Evolutionary conservation across 2,797 vertebrate genomes (phyloP).

Genomic region (Galago senegalensis): DNA sequence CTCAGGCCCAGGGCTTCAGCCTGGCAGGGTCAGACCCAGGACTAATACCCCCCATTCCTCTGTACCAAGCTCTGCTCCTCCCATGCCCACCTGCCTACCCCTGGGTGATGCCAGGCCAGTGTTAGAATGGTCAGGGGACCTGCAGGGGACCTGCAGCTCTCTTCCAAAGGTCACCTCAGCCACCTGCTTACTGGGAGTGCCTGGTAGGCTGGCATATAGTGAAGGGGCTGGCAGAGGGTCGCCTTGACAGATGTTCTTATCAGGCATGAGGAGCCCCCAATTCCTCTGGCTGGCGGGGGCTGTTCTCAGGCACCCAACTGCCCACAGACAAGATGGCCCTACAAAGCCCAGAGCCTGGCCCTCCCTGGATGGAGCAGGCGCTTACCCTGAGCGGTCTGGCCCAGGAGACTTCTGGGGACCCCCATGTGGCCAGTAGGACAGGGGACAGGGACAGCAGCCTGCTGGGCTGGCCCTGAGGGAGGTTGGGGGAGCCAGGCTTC

Average conservation of each 20-base stretch:
- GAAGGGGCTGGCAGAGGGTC: background rate
- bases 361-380: background rate
- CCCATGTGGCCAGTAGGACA: background rate
- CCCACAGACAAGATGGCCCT: fast-evolving
- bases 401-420: background rate
- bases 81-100: background rate
- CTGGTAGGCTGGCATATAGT: background rate
- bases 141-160: too few species aligned
- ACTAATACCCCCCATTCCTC: background rate
- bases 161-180: background rate
- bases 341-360: fast-evolving
- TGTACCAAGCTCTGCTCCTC: fast-evolving
- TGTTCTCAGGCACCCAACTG: fast-evolving
- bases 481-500: constrained; percentile 40
- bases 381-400: background rate
- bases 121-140: fast-evolving
- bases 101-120: background rate
- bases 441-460: background rate
- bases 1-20: too few species aligned
- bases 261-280: fast-evolving
- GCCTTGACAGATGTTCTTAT: background rate
- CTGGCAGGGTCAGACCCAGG: fast-evolving
- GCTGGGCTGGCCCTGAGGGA: constrained; percentile 20
- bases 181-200: background rate
- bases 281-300: background rate